Evolutionary conservation across 2,113 vertebrate genomes (phyloP).

Genomic region (Peromyscus polionotus): DNA sequence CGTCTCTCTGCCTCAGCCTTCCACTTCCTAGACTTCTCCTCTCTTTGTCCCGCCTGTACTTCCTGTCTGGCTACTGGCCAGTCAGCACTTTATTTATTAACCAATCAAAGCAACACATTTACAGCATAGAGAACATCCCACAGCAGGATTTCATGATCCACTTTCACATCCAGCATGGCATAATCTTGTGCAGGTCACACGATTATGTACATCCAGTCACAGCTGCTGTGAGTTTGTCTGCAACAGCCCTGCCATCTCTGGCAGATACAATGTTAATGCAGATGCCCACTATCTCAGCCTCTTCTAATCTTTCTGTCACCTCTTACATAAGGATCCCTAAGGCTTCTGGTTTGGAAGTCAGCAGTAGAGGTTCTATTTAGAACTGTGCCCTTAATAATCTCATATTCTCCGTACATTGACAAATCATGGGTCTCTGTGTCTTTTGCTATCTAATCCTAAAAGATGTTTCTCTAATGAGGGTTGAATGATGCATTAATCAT

Average conservation of each 20-base stretch:
- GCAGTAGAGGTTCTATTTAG: background rate
- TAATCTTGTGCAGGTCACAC: background rate
- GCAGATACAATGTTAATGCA: background rate
- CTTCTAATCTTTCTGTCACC: background rate
- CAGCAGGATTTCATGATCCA: background rate
- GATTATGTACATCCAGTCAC: background rate
- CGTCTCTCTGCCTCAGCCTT: too few species aligned
- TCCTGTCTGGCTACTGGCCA: too few species aligned
- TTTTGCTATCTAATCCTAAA: background rate
- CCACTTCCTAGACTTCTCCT: too few species aligned
- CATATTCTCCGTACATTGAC: too few species aligned
- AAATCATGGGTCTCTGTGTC: background rate
- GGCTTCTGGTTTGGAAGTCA: background rate
- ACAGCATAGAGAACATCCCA: too few species aligned
- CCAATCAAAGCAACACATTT: too few species aligned
- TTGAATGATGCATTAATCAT: background rate
- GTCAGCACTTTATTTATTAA: too few species aligned
- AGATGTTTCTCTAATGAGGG: background rate
- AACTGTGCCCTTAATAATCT: background rate
- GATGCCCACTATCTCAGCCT: background rate
- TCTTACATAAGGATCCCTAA: background rate
- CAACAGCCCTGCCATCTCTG: too few species aligned
- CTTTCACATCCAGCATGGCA: background rate
- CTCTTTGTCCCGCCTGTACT: too few species aligned
- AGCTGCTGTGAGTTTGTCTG: background rate